Evolutionary conservation across 2,113 vertebrate genomes (phyloP).

Genomic region (Cephalopterus ornatus): DNA sequence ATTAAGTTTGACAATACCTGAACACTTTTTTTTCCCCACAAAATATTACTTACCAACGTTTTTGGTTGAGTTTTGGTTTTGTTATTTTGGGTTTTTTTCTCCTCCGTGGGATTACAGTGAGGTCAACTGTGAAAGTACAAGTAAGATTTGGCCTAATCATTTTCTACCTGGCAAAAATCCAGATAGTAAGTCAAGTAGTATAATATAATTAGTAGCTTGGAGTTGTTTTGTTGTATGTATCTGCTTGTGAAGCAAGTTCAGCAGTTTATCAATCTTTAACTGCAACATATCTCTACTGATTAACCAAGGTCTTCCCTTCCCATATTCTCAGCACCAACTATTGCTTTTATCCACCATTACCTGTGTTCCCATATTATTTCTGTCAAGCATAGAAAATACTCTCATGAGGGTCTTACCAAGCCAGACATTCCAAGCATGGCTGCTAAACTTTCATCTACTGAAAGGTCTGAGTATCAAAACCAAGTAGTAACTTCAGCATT

Average conservation of each 20-base stretch:
- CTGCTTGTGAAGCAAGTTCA: background rate
- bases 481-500: background rate
- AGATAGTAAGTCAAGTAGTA: background rate
- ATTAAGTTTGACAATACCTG: background rate
- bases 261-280: background rate
- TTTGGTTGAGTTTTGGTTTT: background rate
- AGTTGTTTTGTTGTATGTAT: background rate
- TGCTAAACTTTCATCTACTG: background rate
- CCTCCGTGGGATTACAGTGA: slow-evolving; percentile 9
- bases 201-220: background rate
- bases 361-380: background rate
- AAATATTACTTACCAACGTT: background rate
- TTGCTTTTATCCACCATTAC: background rate
- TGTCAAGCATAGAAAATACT: background rate
- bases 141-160: slow-evolving; percentile 20
- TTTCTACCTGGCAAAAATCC: slow-evolving; percentile 20
- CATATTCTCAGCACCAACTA: background rate
- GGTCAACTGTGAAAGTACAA: slow-evolving; percentile 47
- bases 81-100: background rate
- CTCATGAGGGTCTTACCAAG: background rate
- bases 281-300: background rate
- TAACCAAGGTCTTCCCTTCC: slow-evolving; percentile 1
- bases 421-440: background rate
- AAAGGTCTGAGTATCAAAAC: background rate
- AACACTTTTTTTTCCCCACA: background rate